A percentile compares a stretch with the other conserved stretches of the same genome.
Evolutionary conservation across 2,113 vertebrate species (phyloP).

Genomic region (Aplodontia rufa): DNA sequence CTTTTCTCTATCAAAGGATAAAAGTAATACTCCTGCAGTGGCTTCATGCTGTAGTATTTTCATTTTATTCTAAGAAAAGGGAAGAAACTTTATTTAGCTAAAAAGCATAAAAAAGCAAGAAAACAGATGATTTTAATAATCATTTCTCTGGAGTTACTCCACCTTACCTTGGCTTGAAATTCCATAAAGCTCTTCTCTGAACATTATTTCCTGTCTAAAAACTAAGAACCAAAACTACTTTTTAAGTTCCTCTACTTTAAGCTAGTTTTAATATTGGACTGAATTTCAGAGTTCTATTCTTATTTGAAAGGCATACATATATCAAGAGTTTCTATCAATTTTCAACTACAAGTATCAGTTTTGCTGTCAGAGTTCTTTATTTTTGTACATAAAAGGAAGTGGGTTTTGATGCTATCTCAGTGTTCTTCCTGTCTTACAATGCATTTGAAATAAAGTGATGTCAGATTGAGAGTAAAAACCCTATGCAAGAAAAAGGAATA

Average conservation of each 20-base stretch:
- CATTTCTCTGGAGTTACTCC: background rate
- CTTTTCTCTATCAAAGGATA: background rate
- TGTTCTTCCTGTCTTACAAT: constrained; percentile 84
- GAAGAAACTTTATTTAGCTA: background rate
- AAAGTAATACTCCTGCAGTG: background rate
- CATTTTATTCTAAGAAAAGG: background rate
- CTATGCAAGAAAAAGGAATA: background rate
- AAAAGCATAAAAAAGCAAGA: background rate
- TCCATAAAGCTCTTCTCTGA: constrained; percentile 67
- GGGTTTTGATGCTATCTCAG: constrained; percentile 81
- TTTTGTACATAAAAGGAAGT: constrained; percentile 87
- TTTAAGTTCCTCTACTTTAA: constrained; percentile 45
- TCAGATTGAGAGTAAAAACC: constrained; percentile 61
- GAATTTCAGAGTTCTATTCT: constrained; percentile 40
- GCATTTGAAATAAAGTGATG: constrained; percentile 78
- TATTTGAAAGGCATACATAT: constrained; percentile 34
- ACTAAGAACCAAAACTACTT: constrained; percentile 18
- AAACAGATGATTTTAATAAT: constrained; percentile 30
- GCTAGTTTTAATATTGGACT: background rate
- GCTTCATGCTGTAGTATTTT: background rate
- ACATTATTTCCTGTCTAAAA: constrained; percentile 67
- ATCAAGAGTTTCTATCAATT: constrained; percentile 66
- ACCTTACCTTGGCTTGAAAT: constrained; percentile 79
- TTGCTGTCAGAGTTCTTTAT: constrained; percentile 76
- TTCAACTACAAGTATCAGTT: constrained; percentile 72